These are phyloP conservation scores for Laothoe populi DNA, from an alignment of 2,888 invertebrate species.

Conservation along the genomic window DNA sequence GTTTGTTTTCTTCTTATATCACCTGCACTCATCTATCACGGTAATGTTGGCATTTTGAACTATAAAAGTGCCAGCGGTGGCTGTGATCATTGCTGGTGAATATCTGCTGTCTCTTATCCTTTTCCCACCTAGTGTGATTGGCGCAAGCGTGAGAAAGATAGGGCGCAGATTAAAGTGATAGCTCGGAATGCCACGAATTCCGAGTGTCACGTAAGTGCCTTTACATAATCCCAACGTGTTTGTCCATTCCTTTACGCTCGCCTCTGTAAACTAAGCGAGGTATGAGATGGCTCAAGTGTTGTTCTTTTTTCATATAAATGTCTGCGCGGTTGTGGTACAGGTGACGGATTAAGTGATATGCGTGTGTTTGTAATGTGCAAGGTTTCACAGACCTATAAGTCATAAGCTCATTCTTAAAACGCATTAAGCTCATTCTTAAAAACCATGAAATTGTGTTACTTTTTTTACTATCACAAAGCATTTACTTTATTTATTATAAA, in stretches of 20 bases:
- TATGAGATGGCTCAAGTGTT: conserved; percentile 14
- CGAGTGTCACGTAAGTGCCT: conserved; percentile 38
- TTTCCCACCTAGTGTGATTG: background rate
- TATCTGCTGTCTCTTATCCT: background rate
- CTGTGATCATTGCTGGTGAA: conserved; percentile 4
- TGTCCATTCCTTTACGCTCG: conserved; percentile 26
- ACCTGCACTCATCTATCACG: conserved; percentile 14
- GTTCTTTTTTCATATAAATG: background rate
- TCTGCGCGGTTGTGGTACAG: background rate
- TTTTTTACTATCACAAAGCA: no score
- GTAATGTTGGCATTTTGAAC: conserved; percentile 24
- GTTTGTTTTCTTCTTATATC: conserved; percentile 20
- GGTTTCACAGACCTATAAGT: no score
- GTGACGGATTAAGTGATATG: background rate
- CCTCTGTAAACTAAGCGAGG: conserved; percentile 15
- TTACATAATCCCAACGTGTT: conserved; percentile 44
- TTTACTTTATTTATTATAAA: no score
- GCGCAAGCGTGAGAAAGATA: conserved; percentile 19
- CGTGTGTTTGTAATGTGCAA: background rate
- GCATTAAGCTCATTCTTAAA: no score
- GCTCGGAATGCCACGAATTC: conserved; percentile 38
- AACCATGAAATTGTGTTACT: no score
- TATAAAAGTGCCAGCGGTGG: conserved; percentile 25
- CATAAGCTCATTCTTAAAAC: no score
- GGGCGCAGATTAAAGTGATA: conserved; percentile 21